Conservation (phyloP, 2,113 vertebrate species). For the Morone saxatilis region DNA sequence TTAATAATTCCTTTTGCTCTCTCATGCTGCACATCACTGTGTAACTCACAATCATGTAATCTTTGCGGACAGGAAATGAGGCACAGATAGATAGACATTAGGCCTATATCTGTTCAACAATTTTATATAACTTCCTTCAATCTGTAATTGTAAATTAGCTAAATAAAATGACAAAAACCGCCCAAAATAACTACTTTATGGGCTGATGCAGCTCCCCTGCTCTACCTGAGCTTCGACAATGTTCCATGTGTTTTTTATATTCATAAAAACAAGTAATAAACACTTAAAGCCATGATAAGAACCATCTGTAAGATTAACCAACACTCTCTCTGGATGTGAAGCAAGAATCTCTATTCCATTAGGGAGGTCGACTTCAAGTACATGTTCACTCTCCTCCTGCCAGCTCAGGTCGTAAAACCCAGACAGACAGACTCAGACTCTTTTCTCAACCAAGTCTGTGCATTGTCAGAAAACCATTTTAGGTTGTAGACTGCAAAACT, state of each 20-base stretch:
- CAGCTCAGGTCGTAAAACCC: conserved; percentile 32
- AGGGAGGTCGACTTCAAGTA: conserved; percentile 25
- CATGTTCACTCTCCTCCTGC: neutral
- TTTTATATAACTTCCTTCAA: too few species aligned
- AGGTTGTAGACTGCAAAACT: neutral
- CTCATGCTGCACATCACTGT: too few species aligned
- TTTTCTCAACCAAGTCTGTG: neutral
- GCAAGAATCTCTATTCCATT: conserved; percentile 32
- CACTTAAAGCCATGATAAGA: conserved; percentile 17
- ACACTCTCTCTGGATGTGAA: conserved; percentile 9
- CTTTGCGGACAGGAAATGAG: too few species aligned
- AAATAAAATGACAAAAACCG: too few species aligned
- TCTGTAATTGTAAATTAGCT: too few species aligned
- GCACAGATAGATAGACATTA: too few species aligned
- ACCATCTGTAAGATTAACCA: conserved; percentile 45
- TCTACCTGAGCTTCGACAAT: conserved; percentile 3
- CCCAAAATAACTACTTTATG: too few species aligned
- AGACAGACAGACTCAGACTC: conserved; percentile 15
- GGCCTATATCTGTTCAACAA: too few species aligned
- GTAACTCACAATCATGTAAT: too few species aligned
- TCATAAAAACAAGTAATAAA: conserved; percentile 18
- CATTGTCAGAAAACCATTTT: neutral
- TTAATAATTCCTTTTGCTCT: too few species aligned
- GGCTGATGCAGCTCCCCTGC: conserved; percentile 1
- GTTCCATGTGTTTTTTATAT: conserved; percentile 39